Conservation (phyloP, 2,888 invertebrate genomes). For the Pycnomerus fuliginosus region DNA sequence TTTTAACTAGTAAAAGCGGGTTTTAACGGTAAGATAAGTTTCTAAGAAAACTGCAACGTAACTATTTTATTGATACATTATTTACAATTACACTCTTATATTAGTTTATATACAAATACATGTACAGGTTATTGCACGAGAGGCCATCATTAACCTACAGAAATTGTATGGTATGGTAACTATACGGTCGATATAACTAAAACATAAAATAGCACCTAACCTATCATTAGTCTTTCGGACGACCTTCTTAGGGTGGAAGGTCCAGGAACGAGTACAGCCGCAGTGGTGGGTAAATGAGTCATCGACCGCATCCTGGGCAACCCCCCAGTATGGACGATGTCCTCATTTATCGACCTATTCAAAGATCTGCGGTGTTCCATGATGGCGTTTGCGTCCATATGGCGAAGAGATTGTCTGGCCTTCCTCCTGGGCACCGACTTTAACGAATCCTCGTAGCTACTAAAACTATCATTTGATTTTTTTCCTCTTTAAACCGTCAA, state of each 20-base stretch:
- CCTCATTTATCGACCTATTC: slow-evolving; percentile 45
- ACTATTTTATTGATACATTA: slow-evolving; percentile 1
- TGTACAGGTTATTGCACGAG: slow-evolving; percentile 18
- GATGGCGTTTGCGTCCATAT: slow-evolving; percentile 5
- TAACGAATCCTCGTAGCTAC: slow-evolving; percentile 80
- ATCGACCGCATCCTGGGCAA: slow-evolving; percentile 36
- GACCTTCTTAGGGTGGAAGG: slow-evolving; percentile 37
- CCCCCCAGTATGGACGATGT: slow-evolving; percentile 33
- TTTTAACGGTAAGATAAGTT: too few species aligned
- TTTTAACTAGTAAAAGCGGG: too few species aligned
- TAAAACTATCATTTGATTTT: too few species aligned
- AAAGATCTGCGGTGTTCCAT: slow-evolving; percentile 39
- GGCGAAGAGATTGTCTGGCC: slow-evolving; percentile 22
- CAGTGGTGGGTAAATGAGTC: slow-evolving; percentile 34
- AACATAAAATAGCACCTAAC: slow-evolving; percentile 4
- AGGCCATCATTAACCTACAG: slow-evolving; percentile 15
- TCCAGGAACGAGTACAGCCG: slow-evolving; percentile 45
- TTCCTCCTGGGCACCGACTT: slow-evolving; percentile 59
- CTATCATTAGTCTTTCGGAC: slow-evolving; percentile 43
- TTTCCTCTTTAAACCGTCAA: too few species aligned
- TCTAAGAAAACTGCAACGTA: too few species aligned
- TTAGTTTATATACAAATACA: slow-evolving; percentile 11
- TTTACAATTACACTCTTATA: slow-evolving; percentile 5
- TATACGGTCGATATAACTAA: slow-evolving; percentile 1
- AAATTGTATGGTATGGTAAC: neutral